Evolutionary conservation across 2,797 vertebrate genomes (phyloP), one percentile per base, ranked within the genome.

Genomic region (Molossus alvarezi): DNA sequence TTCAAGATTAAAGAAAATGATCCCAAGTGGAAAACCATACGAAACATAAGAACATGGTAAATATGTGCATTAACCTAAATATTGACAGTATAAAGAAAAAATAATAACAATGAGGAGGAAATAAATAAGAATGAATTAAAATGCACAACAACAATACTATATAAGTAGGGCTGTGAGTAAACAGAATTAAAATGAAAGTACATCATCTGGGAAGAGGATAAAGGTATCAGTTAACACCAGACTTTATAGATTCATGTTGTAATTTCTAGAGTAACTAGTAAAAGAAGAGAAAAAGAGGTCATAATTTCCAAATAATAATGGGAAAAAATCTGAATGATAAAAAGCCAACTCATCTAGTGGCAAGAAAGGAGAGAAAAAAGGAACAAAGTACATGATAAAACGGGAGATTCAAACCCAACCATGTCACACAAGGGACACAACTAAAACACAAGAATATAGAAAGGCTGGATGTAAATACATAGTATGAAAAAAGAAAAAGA

Each of bases 1-100:
- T 79, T 88, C 55, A 93, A 88, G 20, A 90, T 93, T 45, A 86
- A 55, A 45, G 10, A 82, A 48, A 93, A 82, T 64, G 33, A 53
- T 80, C 6, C 11, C 80, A 93, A 58, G 53, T 48, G 23, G 20
- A 71, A 83, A 33, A 72, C 17, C 57, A 86, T 0, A 87, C 51
- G 25, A 69, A 88, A 92, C 10, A 14, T 60, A 75, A 83, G 33
- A 45, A 77, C 29, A 88, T 51, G 53, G 71, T 77, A 90, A 92
- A 81, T 41, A 77, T 6, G 57, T 33, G 21, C 25, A 33, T 45
- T 88, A 73, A 79, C 25, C 23, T 88, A 82, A 90, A 83, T 62
- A 84, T 0, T 55, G 64, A 62, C 48, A 67, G 33, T 73, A 60
- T 33, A 45, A 57, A 85, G 48, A 14, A 71, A 21, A 37, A 76